Evolutionary conservation across 2,797 vertebrate species (phyloP).

Genomic region (Dendrocincla tyrannina): DNA sequence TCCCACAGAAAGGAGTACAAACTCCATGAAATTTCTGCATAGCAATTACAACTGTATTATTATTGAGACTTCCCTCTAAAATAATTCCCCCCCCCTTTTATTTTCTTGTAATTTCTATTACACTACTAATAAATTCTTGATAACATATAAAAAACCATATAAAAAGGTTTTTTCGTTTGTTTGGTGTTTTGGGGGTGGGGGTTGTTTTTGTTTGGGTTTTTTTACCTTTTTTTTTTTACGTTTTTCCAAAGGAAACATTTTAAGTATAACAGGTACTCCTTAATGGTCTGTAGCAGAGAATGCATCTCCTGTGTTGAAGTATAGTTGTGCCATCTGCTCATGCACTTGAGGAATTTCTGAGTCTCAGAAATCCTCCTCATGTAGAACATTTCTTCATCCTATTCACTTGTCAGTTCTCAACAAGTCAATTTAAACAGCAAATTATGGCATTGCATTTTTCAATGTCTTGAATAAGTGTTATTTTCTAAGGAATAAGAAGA

Average conservation of each 20-base stretch:
- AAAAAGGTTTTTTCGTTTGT: background rate
- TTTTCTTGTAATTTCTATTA: background rate
- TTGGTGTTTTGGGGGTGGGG: too few relatives aligned
- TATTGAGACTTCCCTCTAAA: background rate
- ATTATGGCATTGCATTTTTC: background rate
- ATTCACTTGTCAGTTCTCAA: background rate
- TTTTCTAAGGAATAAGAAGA: background rate
- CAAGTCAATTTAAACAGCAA: background rate
- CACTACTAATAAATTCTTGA: background rate
- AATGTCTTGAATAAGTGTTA: background rate
- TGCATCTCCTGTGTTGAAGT: background rate
- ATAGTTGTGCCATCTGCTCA: background rate
- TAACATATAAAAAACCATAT: too few relatives aligned
- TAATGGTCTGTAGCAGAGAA: background rate
- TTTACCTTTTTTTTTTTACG: background rate
- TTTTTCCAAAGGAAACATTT: background rate
- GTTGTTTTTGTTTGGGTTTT: background rate
- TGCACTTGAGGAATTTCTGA: background rate
- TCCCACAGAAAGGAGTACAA: background rate
- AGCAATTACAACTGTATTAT: rapidly evolving
- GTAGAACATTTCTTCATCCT: background rate
- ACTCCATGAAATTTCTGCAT: background rate
- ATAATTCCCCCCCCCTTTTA: background rate
- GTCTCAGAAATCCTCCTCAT: background rate
- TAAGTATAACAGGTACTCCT: background rate